Base-by-base conservation (phyloP, 2,888 invertebrate genomes). In the Lysandra coridon region DNA sequence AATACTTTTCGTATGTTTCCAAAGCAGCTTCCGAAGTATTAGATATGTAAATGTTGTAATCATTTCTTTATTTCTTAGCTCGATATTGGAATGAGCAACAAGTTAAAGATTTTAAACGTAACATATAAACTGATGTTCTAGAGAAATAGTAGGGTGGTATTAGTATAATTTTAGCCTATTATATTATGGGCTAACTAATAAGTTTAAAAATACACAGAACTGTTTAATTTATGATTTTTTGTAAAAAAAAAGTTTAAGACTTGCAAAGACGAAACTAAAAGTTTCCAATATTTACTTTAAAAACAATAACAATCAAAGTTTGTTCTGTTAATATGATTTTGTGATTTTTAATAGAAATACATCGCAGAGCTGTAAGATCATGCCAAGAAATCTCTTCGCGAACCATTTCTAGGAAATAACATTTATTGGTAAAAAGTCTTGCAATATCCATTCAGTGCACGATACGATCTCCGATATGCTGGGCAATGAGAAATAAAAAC, bases 1-100 rank as follows among this genome's bases (percentile, higher is more conserved):
- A 89, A 89, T 91, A 89, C 88, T 62, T 62, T 62, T 62, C 62
- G 23, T 62, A 23, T 62, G 62, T 62, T 57, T 7, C 23, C 23
- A 62, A 62, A 62, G 62, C 23, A 62, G 62, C 62, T 62, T n/a
- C 62, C 62, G 7, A 62, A 17, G 3, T 62, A 62, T 62, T 10
- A 60, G 60, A 60, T 60, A n/a, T 60, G 17, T n/a, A 60, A 17
- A 6, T 60, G 14, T n/a, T n/a, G 60, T 17, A 60, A 60, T 60
- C 4, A 60, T 60, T 60, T 62, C n/a, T 7, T 23, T 17, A 60
- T 60, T 60, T 23, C 23, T 23, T 1, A 62, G 7, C 62, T 23
- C 62, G 10, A 62, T 62, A 62, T 23, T 62, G 1, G 7, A 62
- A 10, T 62, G 23, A 62, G 62, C 62, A 62, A 62, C 62, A 62